Evolutionary conservation across 2,888 invertebrate species (phyloP).

Genomic region (Drosophila birchii): DNA sequence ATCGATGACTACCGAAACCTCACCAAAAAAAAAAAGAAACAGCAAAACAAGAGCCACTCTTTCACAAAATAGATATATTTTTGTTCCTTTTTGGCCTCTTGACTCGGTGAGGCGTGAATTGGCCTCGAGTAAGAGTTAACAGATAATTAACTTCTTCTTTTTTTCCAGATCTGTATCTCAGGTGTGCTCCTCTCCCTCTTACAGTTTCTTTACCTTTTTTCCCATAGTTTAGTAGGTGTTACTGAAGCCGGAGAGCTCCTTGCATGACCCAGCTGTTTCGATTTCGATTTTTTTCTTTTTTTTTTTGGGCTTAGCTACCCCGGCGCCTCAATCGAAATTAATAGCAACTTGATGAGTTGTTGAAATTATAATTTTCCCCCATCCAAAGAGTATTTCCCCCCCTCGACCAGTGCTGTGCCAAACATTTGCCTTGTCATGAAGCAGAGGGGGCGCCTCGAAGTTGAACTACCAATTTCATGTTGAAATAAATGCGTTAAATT

Average conservation of each 20-base stretch:
- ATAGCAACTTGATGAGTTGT: conserved; percentile 80
- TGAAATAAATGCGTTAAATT: conserved; percentile 80
- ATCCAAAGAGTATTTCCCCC: background rate
- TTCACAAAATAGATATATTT: too few species aligned
- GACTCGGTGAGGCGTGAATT: conserved; percentile 63
- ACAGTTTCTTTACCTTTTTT: conserved; percentile 46
- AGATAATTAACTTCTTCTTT: conserved; percentile 72
- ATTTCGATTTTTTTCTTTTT: conserved; percentile 61
- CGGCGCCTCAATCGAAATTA: conserved; percentile 75
- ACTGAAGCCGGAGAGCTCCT: conserved; percentile 44
- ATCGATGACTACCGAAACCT: conserved; percentile 43
- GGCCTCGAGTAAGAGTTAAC: conserved; percentile 65
- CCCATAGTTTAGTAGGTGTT: conserved; percentile 77
- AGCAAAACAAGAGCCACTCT: background rate
- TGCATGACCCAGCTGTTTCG: conserved; percentile 55
- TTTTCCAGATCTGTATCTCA: conserved; percentile 21
- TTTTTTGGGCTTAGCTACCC: conserved; percentile 15
- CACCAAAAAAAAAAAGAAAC: too few species aligned
- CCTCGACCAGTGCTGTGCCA: too few species aligned
- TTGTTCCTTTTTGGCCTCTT: background rate
- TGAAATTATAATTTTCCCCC: conserved; percentile 70
- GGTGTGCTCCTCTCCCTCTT: conserved; percentile 7
- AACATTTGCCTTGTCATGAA: conserved; percentile 56
- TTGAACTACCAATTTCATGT: conserved; percentile 30
- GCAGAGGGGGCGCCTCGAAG: conserved; percentile 58